A percentile compares a stretch with the other conserved stretches of the same genome.
phyloP scores from a whole-genome alignment of 2,113 vertebrate species.

The Phaethon lepturus region DNA sequence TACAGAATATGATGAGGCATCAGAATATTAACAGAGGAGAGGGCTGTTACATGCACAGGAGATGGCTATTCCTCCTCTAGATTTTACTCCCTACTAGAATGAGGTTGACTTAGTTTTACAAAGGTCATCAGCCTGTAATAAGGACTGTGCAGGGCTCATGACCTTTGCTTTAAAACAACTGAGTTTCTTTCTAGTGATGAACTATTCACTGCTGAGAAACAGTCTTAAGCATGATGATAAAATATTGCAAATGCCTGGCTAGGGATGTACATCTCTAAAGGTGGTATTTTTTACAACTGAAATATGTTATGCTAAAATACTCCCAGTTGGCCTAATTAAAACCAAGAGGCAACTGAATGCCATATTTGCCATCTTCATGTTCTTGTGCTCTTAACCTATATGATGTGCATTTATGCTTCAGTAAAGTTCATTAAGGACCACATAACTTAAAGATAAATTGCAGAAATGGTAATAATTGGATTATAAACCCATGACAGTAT shows the following conservation, averaged over 20 bases:
- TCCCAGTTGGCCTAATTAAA: slow-evolving; percentile 68
- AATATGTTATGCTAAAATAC: slow-evolving; percentile 36
- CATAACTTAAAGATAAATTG: slow-evolving; percentile 10
- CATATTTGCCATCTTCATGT: background rate
- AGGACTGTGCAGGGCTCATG: background rate
- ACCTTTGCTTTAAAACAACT: slow-evolving; percentile 14
- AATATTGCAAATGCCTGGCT: slow-evolving; percentile 18
- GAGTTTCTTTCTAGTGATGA: background rate
- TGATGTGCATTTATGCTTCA: slow-evolving; percentile 3
- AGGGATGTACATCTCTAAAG: slow-evolving; percentile 14
- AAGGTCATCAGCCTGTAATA: background rate
- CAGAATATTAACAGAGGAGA: background rate
- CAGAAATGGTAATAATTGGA: background rate
- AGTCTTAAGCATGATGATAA: background rate
- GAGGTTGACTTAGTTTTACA: background rate
- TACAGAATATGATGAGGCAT: background rate
- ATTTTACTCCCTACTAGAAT: background rate
- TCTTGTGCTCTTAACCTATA: slow-evolving; percentile 26
- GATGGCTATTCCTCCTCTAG: background rate
- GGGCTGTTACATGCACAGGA: background rate
- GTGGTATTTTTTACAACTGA: slow-evolving; percentile 41
- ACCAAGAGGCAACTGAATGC: slow-evolving; percentile 1
- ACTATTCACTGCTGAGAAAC: background rate
- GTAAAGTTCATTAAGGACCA: slow-evolving; percentile 18
- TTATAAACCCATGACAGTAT: slow-evolving; percentile 15